These are phyloP conservation scores for Hirudinaria manillensis DNA, from an alignment of 2,888 invertebrate genomes.

Conservation along the genomic window DNA sequence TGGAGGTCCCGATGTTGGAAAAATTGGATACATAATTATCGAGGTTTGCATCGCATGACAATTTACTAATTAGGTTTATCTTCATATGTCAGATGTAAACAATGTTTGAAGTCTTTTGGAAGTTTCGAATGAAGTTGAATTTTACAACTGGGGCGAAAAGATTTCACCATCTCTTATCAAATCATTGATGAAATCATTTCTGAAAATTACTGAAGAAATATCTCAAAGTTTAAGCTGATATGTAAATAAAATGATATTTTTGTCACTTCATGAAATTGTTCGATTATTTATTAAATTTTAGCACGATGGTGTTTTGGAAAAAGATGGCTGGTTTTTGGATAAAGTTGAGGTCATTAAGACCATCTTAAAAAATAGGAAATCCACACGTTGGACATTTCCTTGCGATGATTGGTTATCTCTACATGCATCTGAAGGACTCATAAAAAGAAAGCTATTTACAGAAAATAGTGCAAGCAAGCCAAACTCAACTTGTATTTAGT, in stretches of 20 bases:
- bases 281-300: conserved; percentile 36
- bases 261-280: no score
- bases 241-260: no score
- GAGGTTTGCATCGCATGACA: neutral
- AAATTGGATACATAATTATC: conserved; percentile 5
- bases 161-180: no score
- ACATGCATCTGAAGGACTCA: conserved; percentile 50
- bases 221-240: neutral
- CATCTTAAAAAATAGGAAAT: conserved; percentile 39
- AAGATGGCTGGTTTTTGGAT: conserved; percentile 53
- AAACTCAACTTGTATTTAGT: neutral
- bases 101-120: no score
- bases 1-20: conserved; percentile 13
- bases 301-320: conserved; percentile 51
- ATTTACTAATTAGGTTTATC: neutral
- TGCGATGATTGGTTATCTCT: conserved; percentile 54
- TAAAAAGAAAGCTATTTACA: conserved; percentile 39
- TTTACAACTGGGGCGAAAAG: no score
- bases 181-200: no score
- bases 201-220: neutral
- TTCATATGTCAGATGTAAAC: neutral
- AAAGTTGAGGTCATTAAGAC: conserved; percentile 50
- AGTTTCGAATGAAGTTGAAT: no score
- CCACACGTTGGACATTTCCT: conserved; percentile 49
- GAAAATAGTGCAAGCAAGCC: neutral